phyloP scores from a whole-genome alignment of 2,888 invertebrate genomes.

The Augiades crinisus region DNA sequence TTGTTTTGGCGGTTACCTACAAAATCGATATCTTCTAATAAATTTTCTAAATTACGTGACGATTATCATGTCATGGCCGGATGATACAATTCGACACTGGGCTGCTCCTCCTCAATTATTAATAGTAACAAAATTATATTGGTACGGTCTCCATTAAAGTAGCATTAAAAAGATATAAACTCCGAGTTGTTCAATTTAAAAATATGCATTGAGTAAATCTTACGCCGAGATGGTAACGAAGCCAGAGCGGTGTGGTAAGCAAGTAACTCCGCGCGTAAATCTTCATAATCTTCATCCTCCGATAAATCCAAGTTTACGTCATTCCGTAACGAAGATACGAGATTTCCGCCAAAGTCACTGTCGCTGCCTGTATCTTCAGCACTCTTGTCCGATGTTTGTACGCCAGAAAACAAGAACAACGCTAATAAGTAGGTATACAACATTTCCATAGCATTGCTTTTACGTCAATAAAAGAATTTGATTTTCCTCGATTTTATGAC shows the following conservation, averaged over 20 bases:
- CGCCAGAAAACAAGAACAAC: slow-evolving; percentile 31
- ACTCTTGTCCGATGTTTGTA: neutral
- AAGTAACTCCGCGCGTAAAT: slow-evolving; percentile 64
- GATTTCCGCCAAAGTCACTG: slow-evolving; percentile 42
- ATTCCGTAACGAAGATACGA: slow-evolving; percentile 50
- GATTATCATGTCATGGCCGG: too few relatives aligned
- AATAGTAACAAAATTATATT: too few relatives aligned
- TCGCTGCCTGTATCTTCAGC: slow-evolving; percentile 27
- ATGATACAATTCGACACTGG: too few relatives aligned
- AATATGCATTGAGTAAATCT: too few relatives aligned
- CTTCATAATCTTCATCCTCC: slow-evolving; percentile 69
- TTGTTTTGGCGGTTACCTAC: too few relatives aligned
- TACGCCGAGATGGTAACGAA: slow-evolving; percentile 39
- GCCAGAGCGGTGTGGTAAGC: slow-evolving; percentile 64
- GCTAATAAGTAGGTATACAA: slow-evolving; percentile 42
- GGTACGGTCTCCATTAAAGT: too few relatives aligned
- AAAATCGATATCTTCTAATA: too few relatives aligned
- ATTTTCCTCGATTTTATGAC: slow-evolving; percentile 37
- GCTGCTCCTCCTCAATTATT: too few relatives aligned
- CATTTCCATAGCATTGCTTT: slow-evolving; percentile 44
- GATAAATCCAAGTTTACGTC: slow-evolving; percentile 62
- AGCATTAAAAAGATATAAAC: too few relatives aligned
- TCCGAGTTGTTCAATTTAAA: too few relatives aligned
- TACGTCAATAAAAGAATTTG: slow-evolving; percentile 32
- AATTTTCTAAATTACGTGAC: too few relatives aligned